Base-by-base conservation (phyloP, 1,140 invertebrate species). In the Lepidurus apus region DNA sequence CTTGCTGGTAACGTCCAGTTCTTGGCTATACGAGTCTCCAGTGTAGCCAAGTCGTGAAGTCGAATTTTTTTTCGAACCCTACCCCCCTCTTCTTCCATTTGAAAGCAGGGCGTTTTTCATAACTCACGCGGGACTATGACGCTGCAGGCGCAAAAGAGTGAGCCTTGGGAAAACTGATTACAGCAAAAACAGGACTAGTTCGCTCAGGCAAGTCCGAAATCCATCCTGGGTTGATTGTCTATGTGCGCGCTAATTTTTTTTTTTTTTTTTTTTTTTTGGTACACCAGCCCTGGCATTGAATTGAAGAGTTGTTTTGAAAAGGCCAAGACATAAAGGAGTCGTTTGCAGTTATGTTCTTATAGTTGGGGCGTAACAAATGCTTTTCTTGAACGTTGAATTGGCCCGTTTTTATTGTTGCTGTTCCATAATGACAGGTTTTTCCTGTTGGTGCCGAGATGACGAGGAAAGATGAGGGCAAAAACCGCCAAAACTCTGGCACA, bases 171-270 rank as follows among this genome's bases (percentile, higher is more conserved):
- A 65, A 65, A 65, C 53, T n/a, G 53, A 65, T 65, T 65, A 65
- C 53, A n/a, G 53, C 53, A 65, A 65, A 65, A 65, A 65, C 53
- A 7, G 53, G 53, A 65, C 53, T 65, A 65, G 53, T 21, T n/a
- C n/a, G 21, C 53, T 65, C 53, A 65, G 53, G 53, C 53, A 17
- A 65, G 53, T 65, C 21, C 17, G 53, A 65, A 65, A 65, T 65
- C 53, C 53, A 65, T 65, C 13, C n/a, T 21, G n/a, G 53, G 53
- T 65, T 65, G 53, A 65, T 65, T 65, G 53, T 65, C 53, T 65
- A 65, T 34, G 4, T 34, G 21, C 53, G 17, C 53, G 53, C 53
- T 17, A 65, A 13, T 65, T 65, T 65, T 65, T 65, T 65, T 13
- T 21, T n/a, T n/a, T 65, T n/a, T 65, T 21, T 13, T 21, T 53